Evolutionary conservation across 2,888 invertebrate species (phyloP).

Genomic region (Tetranychus truncatus): DNA sequence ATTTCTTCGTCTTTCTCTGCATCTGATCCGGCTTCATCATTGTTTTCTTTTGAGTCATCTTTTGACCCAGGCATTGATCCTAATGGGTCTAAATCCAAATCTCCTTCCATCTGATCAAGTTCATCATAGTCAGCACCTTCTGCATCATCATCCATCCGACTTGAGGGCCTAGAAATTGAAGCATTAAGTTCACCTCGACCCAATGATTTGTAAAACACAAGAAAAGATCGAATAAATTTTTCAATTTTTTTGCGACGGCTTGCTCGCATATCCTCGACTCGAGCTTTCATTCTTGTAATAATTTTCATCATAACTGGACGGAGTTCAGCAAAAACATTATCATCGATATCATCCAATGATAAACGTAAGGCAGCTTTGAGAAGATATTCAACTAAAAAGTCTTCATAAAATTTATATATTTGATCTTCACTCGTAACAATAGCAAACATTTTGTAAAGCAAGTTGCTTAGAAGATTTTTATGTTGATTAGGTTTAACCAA

Average conservation of each 20-base stretch:
- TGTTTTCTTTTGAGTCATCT: conserved; percentile 1
- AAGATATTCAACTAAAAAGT: not conserved
- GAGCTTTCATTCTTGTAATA: not conserved
- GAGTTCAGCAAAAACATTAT: not conserved
- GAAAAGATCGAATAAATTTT: conserved; percentile 4
- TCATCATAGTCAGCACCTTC: not conserved
- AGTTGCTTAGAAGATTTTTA: not conserved
- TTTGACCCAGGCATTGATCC: not conserved
- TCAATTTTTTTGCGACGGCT: not conserved
- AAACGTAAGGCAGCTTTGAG: not conserved
- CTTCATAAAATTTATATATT: not conserved
- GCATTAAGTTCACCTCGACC: not conserved
- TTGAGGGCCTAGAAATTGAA: not conserved
- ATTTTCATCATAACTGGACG: not conserved
- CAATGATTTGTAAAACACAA: not conserved
- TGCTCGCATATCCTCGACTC: not conserved
- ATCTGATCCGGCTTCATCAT: not conserved
- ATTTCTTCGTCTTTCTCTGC: not conserved
- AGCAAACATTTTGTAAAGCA: not conserved
- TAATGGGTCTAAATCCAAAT: not conserved
- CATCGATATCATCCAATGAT: not conserved
- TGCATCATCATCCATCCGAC: not conserved
- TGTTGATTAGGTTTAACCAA: conserved; percentile 10
- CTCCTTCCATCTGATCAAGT: not conserved
- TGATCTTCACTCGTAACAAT: not conserved